These are phyloP conservation scores for Gasterosteus nipponicus DNA, from an alignment of 2,113 vertebrate species.

Conservation along the genomic window DNA sequence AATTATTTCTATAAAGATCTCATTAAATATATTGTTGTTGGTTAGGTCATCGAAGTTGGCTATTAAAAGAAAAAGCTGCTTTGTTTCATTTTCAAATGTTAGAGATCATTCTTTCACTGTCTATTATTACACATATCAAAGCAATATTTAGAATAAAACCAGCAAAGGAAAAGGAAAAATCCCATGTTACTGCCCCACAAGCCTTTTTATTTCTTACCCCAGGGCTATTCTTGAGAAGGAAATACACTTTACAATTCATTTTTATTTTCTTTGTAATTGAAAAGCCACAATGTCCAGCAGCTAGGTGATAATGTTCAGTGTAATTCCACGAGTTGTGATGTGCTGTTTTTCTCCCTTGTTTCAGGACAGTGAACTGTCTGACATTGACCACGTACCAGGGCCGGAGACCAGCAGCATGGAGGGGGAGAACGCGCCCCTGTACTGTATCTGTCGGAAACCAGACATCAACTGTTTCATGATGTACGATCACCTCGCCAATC, in stretches of 20 bases:
- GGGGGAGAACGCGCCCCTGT: conserved; percentile 88
- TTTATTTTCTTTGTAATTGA: background rate
- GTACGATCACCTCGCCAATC: conserved; percentile 71
- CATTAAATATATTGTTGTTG: background rate
- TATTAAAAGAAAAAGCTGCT: background rate
- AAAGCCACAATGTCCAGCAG: background rate
- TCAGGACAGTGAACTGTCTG: conserved; percentile 88
- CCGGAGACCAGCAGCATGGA: conserved; percentile 79
- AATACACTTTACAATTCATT: background rate
- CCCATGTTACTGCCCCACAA: background rate
- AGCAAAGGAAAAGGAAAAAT: background rate
- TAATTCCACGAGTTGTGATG: background rate
- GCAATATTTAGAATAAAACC: too few relatives aligned
- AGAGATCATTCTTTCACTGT: background rate
- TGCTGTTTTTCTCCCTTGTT: background rate
- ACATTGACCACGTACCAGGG: conserved; percentile 76
- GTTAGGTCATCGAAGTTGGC: background rate
- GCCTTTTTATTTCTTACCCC: background rate
- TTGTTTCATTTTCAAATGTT: background rate
- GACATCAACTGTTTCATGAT: conserved; percentile 97
- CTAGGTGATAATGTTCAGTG: background rate
- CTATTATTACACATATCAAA: background rate
- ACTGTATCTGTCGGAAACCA: conserved; percentile 89
- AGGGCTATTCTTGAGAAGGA: background rate
- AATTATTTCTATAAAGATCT: background rate